phyloP scores from a whole-genome alignment of 2,888 invertebrate genomes.

The Drosophila flavopinicola region DNA sequence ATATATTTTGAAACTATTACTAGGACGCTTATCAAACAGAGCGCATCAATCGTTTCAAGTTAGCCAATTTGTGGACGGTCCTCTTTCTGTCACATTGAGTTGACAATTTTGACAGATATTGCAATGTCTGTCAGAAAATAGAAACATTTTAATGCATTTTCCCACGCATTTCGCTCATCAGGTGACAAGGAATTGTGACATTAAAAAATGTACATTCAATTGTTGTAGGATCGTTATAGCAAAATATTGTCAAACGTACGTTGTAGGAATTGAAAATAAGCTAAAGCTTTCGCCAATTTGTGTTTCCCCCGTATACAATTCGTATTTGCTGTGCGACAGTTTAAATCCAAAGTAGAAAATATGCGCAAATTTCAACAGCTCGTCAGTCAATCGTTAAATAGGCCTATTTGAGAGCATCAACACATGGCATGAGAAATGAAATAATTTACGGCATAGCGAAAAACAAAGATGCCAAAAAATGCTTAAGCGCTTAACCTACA shows the following conservation, averaged over 20 bases:
- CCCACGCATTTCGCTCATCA: constrained; percentile 17
- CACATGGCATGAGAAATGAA: constrained; percentile 28
- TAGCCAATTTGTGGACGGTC: constrained; percentile 26
- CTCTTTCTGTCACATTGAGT: constrained; percentile 18
- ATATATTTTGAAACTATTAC: neutral
- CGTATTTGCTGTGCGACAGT: neutral
- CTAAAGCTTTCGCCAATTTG: constrained; percentile 10
- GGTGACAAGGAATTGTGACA: constrained; percentile 27
- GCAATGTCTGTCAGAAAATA: constrained; percentile 37
- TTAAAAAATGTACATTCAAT: constrained; percentile 22
- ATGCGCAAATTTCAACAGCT: constrained; percentile 19
- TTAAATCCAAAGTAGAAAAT: constrained; percentile 3
- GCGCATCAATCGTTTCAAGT: constrained; percentile 22
- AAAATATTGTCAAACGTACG: constrained; percentile 23
- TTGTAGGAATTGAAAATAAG: constrained; percentile 23
- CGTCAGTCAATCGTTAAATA: constrained; percentile 29
- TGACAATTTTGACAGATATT: constrained; percentile 61
- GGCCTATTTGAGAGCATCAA: constrained; percentile 42
- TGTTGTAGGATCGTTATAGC: constrained; percentile 9
- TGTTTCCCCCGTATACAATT: constrained; percentile 7
- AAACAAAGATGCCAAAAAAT: neutral
- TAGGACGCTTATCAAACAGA: neutral
- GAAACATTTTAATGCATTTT: constrained; percentile 42
- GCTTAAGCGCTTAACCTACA: constrained; percentile 52
- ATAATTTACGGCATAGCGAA: constrained; percentile 26